A percentile compares a stretch with the other conserved stretches of the same genome.
Evolutionary conservation across 1,140 invertebrate genomes (phyloP).

Genomic region (Theocolax elegans): DNA sequence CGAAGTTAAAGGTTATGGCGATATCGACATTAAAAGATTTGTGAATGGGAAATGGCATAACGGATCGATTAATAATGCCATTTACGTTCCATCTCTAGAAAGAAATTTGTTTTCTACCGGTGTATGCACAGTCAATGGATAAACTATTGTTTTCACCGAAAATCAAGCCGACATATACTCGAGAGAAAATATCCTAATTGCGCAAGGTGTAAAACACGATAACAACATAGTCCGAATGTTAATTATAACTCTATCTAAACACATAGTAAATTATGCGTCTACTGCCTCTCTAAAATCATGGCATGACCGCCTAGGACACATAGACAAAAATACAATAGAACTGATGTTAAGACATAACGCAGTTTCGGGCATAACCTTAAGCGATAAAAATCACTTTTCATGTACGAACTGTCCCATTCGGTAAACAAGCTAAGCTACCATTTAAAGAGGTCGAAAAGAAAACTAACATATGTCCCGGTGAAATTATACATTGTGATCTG

Average conservation of each 20-base stretch:
- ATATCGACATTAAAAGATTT: slow-evolving; percentile 27
- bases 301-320: slow-evolving; percentile 10
- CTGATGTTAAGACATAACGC: not conserved
- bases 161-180: slow-evolving; percentile 22
- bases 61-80: slow-evolving; percentile 35
- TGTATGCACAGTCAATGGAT: slow-evolving; percentile 32
- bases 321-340: not conserved
- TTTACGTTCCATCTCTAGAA: slow-evolving; percentile 24
- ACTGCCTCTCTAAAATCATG: no score
- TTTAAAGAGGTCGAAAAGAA: not conserved
- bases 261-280: no score
- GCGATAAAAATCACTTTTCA: no score
- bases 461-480: no score
- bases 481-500: no score
- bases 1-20: slow-evolving; percentile 21
- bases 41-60: no score
- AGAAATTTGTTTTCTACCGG: slow-evolving; percentile 44
- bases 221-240: no score
- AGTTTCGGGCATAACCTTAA: not conserved
- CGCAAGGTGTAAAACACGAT: no score
- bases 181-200: no score
- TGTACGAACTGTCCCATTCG: not conserved
- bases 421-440: not conserved
- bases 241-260: no score
- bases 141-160: slow-evolving; percentile 17